Conservation (phyloP, 1,140 invertebrate species). For the Temnothorax longispinosus region DNA sequence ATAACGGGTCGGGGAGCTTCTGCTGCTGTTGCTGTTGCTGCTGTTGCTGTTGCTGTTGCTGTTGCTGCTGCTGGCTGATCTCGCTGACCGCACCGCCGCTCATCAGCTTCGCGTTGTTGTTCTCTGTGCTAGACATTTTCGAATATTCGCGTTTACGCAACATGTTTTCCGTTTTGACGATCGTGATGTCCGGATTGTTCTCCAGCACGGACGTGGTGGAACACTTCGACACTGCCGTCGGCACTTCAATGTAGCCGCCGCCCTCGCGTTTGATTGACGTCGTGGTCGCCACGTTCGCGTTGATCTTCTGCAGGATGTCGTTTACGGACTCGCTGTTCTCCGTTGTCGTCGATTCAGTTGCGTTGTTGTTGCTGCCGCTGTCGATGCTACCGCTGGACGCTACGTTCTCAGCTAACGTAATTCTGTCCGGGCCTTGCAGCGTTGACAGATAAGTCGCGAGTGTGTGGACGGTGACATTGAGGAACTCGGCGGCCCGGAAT, state of each 20-base stretch:
- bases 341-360: conserved; percentile 46
- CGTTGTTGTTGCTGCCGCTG: conserved; percentile 79
- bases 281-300: conserved; percentile 76
- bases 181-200: conserved; percentile 88
- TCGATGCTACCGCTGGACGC: conserved; percentile 68
- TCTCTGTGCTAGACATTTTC: conserved; percentile 83
- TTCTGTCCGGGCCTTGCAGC: conserved; percentile 86
- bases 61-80: conserved; percentile 68
- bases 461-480: conserved; percentile 91
- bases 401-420: conserved; percentile 81
- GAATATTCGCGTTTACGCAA: conserved; percentile 84
- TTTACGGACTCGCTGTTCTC: conserved; percentile 80
- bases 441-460: conserved; percentile 90
- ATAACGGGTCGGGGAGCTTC: conserved; percentile 84
- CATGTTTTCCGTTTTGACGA: conserved; percentile 87
- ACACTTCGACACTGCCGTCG: conserved; percentile 79
- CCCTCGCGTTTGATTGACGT: conserved; percentile 84
- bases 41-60: conserved; percentile 63
- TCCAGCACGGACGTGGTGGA: conserved; percentile 85
- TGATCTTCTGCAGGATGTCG: conserved; percentile 83
- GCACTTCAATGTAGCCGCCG: conserved; percentile 81
- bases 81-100: conserved; percentile 83
- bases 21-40: conserved; percentile 70
- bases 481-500: conserved; percentile 90
- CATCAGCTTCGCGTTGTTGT: conserved; percentile 84